Evolutionary conservation across 2,888 invertebrate genomes (phyloP).

Genomic region (Ariolimax columbianus): DNA sequence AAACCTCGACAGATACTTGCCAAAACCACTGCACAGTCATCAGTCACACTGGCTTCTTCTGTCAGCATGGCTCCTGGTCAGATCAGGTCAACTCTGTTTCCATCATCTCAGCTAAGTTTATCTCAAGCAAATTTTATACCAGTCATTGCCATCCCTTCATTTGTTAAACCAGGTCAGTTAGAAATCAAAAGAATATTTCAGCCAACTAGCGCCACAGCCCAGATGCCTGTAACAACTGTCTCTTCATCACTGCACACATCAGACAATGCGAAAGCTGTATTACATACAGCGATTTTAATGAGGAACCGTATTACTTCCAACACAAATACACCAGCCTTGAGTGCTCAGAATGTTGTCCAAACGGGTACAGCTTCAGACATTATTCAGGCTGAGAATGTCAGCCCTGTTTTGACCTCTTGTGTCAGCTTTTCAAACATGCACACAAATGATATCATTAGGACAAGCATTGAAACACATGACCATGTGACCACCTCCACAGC

Average conservation of each 20-base stretch:
- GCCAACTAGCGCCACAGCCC: not conserved
- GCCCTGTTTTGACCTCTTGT: not conserved
- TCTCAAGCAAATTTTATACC: slow-evolving; percentile 46
- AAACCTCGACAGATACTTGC: slow-evolving; percentile 38
- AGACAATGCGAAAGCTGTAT: slow-evolving; percentile 29
- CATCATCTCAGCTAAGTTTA: slow-evolving; percentile 35
- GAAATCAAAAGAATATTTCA: slow-evolving; percentile 50
- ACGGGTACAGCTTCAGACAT: not conserved
- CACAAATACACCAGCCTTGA: not conserved
- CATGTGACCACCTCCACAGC: not conserved
- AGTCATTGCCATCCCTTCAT: slow-evolving; percentile 48
- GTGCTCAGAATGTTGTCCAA: not conserved
- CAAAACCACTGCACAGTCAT: slow-evolving; percentile 8
- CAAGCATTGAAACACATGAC: not conserved
- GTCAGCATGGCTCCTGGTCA: slow-evolving; percentile 5
- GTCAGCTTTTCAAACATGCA: slow-evolving; percentile 13
- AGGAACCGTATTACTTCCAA: not conserved
- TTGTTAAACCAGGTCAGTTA: slow-evolving; percentile 40
- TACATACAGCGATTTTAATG: slow-evolving; percentile 43
- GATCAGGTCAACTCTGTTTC: slow-evolving; percentile 18
- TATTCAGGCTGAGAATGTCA: slow-evolving; percentile 13
- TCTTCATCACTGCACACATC: slow-evolving; percentile 24
- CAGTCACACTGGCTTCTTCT: not conserved
- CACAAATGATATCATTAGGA: not conserved
- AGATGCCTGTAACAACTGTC: not conserved